Base-by-base conservation (phyloP, 2,797 vertebrate species). In the Platalea minor region DNA sequence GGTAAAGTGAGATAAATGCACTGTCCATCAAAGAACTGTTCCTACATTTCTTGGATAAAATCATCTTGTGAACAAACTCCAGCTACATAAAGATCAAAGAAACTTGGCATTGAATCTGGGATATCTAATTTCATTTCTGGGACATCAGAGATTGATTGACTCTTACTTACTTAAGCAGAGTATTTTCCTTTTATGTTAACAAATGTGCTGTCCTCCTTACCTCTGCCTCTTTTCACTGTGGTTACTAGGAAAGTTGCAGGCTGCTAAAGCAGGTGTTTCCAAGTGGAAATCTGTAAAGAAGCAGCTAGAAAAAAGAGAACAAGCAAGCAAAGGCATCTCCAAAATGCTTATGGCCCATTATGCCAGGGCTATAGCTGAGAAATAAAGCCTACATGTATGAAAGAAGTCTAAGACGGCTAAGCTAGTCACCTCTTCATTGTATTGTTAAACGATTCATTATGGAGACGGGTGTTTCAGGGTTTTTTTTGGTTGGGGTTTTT, bases 11-110 rank as follows among this genome's bases (percentile, higher is more conserved):
- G 95, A 96, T 95, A 88, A 96, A 91, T 94, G 87, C 95, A 61
- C 87, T 95, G 95, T 97, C 96, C 96, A 96, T 97, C 96, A 96
- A 95, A 92, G 95, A 97, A 96, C 85, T 2, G 95, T 97, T 94
- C 96, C 95, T 96, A 97, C 87, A 97, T 97, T 97, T 97, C 96
- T 96, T 97, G 95, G 96, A 97, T 97, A 92, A 97, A 97, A 96
- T 96, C 95, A 97, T 96, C 95, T 96, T 91, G 95, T 97, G 95
- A 97, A 96, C 92, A 96, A 97, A 97, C 96, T 97, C 95, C 95
- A 97, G 96, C 95, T 96, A 89, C 89, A 77, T 85, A 92, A 93
- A 92, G 70, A 70, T 75, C 78, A 83, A 85, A 91, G 51, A 79
- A 87, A 82, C 29, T 83, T 94, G 77, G 50, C 33, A 13, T 50